A percentile compares a stretch with the other conserved stretches of the same genome.
Evolutionary conservation across 2,888 invertebrate genomes (phyloP).

Genomic region (Athalia cordata): DNA sequence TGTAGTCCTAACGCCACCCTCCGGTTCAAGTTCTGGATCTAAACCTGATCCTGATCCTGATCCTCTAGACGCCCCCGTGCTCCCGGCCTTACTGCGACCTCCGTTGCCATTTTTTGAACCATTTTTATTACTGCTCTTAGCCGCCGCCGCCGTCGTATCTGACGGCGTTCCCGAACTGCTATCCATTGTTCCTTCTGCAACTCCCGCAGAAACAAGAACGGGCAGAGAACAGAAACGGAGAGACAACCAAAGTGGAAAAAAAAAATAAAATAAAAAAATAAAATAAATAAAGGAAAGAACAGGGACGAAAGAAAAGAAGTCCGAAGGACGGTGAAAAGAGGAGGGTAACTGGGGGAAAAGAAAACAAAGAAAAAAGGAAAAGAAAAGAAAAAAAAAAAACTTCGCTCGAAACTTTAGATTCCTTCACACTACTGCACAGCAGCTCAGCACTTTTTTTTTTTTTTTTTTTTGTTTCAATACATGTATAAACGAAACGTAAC

Average conservation of each 20-base stretch:
- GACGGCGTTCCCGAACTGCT: conserved; percentile 61
- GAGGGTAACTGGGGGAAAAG: neutral
- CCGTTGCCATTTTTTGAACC: conserved; percentile 45
- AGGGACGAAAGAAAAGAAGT: neutral
- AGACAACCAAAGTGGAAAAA: neutral
- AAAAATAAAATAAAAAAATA: neutral
- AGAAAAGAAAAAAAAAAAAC: neutral
- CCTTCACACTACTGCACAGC: neutral
- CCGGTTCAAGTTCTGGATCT: conserved; percentile 50
- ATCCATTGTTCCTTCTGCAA: conserved; percentile 59
- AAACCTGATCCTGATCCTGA: conserved; percentile 51
- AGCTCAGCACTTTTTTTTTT: neutral
- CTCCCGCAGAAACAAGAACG: neutral
- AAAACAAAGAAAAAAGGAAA: neutral
- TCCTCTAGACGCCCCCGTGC: conserved; percentile 51
- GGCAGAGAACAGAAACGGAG: neutral
- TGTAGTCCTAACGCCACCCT: neutral
- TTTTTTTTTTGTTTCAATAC: neutral
- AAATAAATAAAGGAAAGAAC: neutral
- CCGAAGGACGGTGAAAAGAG: neutral
- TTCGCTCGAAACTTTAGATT: conserved; percentile 19
- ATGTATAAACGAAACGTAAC: conserved; percentile 2
- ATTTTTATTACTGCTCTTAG: conserved; percentile 59
- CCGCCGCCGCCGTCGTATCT: conserved; percentile 61
- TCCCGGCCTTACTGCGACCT: conserved; percentile 52